Evolutionary conservation across 2,113 vertebrate genomes (phyloP).

Genomic region (Natator depressus): DNA sequence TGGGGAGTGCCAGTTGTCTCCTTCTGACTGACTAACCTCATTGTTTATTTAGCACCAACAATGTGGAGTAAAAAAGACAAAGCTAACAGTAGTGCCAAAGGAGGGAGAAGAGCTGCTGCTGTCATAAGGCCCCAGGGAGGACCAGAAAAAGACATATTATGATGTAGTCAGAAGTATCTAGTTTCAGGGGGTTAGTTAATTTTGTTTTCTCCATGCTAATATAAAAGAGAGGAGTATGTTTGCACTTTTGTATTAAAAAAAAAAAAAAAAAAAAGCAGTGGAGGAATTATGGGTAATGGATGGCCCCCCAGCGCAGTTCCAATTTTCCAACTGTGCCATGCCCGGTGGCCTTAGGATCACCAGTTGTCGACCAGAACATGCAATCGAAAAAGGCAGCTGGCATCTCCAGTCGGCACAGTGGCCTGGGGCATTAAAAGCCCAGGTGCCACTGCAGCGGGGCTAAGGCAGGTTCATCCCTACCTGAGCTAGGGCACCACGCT

Average conservation of each 20-base stretch:
- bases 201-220: background rate
- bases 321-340: background rate
- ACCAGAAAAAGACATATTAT: background rate
- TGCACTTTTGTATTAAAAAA: too few species aligned
- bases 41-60: fast-evolving
- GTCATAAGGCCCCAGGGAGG: background rate
- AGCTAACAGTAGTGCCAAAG: background rate
- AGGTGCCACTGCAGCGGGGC: too few species aligned
- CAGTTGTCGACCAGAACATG: too few species aligned
- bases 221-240: background rate
- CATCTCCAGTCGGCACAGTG: too few species aligned
- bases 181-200: background rate
- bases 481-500: too few species aligned
- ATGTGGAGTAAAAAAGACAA: too few species aligned
- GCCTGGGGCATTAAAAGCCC: too few species aligned
- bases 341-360: too few species aligned
- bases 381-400: too few species aligned
- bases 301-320: background rate
- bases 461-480: too few species aligned
- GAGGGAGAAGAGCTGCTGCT: background rate
- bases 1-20: fast-evolving
- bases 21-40: fast-evolving
- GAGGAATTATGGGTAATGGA: background rate
- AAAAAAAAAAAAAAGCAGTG: background rate
- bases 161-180: background rate